phyloP scores from a whole-genome alignment of 2,888 invertebrate genomes.

The Omphaloscelis lunosa region DNA sequence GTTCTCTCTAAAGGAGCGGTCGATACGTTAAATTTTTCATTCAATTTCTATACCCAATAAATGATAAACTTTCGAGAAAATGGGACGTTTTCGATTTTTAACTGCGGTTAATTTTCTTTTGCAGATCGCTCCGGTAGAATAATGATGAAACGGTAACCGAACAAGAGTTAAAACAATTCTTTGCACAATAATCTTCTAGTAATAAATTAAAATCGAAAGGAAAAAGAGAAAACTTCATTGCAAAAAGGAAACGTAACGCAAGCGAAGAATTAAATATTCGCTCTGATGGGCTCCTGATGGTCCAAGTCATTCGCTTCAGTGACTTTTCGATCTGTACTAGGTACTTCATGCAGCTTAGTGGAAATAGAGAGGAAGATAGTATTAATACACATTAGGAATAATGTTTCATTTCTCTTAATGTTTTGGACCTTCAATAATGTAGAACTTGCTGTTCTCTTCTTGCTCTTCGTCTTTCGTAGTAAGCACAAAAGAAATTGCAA shows the following conservation, averaged over 20 bases:
- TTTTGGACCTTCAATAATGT: not conserved
- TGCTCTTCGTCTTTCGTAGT: not conserved
- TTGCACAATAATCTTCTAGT: constrained; percentile 26
- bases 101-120: constrained; percentile 3
- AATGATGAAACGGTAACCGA: not conserved
- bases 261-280: constrained; percentile 75
- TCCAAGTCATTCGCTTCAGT: constrained; percentile 69
- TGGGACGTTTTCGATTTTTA: constrained; percentile 6
- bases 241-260: constrained; percentile 64
- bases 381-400: constrained; percentile 12
- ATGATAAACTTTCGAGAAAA: constrained; percentile 37
- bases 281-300: constrained; percentile 70
- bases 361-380: constrained; percentile 28
- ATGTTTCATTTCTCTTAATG: not conserved
- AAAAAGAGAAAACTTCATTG: constrained; percentile 49
- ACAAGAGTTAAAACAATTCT: not conserved
- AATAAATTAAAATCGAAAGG: constrained; percentile 53
- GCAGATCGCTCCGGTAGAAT: not conserved
- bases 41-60: constrained; percentile 44
- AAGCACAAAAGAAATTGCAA: constrained; percentile 8
- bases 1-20: constrained; percentile 59
- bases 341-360: constrained; percentile 69
- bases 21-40: constrained; percentile 63
- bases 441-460: no score
- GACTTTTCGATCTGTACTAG: constrained; percentile 74